Conservation (phyloP, 2,797 vertebrate genomes). For the Sebastes glaucus region DNA sequence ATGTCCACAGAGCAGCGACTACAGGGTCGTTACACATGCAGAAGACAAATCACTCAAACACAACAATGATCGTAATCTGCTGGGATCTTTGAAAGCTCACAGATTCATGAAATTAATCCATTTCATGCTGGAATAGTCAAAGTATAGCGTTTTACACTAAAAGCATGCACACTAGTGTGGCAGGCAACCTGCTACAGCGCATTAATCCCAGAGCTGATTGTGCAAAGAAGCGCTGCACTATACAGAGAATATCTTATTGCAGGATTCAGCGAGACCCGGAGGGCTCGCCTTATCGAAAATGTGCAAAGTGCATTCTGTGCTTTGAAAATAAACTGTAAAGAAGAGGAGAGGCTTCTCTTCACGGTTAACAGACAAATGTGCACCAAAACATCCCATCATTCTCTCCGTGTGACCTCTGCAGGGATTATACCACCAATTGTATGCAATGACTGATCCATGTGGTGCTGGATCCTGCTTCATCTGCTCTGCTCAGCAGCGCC, state of each 20-base stretch:
- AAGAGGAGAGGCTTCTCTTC: constrained; percentile 38
- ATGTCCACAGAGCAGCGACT: not conserved
- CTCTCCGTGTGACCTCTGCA: constrained; percentile 53
- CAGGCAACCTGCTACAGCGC: constrained; percentile 18
- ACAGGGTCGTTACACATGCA: not conserved
- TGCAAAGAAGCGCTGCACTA: constrained; percentile 24
- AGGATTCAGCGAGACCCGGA: constrained; percentile 30
- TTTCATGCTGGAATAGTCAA: constrained; percentile 12
- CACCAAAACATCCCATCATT: constrained; percentile 66
- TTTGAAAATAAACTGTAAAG: constrained; percentile 52
- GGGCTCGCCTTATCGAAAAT: constrained; percentile 47
- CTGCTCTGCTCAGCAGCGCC: constrained; percentile 41
- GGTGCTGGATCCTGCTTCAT: constrained; percentile 49
- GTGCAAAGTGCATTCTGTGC: constrained; percentile 43
- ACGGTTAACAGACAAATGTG: constrained; percentile 44
- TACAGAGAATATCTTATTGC: constrained; percentile 48
- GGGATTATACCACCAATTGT: constrained; percentile 60
- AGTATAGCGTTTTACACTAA: not conserved
- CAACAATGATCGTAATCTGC: constrained; percentile 8
- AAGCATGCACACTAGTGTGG: not conserved
- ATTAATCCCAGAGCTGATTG: constrained; percentile 45
- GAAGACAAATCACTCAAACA: not conserved
- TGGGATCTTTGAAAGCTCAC: not conserved
- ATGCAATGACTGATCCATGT: constrained; percentile 34
- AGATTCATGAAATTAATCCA: constrained; percentile 11